Conservation (phyloP, 2,797 vertebrate genomes). For the Rhynchonycteris naso region DNA sequence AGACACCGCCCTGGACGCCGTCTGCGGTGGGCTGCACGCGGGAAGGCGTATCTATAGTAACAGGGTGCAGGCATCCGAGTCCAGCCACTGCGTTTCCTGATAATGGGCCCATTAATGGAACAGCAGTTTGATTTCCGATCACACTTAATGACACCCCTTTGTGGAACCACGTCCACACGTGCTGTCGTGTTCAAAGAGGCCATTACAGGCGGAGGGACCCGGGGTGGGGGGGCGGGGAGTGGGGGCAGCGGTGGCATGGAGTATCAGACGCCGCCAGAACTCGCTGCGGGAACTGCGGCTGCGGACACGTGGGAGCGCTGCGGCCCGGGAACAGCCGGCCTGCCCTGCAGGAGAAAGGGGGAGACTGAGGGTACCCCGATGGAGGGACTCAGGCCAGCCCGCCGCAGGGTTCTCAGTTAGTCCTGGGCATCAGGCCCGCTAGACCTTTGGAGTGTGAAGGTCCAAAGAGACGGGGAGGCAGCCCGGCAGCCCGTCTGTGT, state of each 20-base stretch:
- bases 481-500: rapidly evolving
- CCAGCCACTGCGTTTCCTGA: slow-evolving; percentile 47
- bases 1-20: too few relatives aligned
- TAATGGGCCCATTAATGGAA: slow-evolving; percentile 82
- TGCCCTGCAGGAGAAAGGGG: background rate
- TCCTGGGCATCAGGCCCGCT: rapidly evolving
- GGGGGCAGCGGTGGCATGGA: rapidly evolving
- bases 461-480: rapidly evolving
- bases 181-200: background rate
- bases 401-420: rapidly evolving
- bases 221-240: background rate
- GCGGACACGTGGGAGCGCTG: background rate
- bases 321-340: rapidly evolving
- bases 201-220: background rate
- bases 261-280: background rate
- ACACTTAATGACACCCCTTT: slow-evolving; percentile 80
- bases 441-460: rapidly evolving
- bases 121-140: slow-evolving; percentile 82
- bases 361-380: rapidly evolving
- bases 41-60: slow-evolving; percentile 80
- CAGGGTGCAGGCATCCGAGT: slow-evolving; percentile 45
- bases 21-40: background rate
- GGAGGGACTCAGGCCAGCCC: rapidly evolving
- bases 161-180: slow-evolving; percentile 57
- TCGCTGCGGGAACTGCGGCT: background rate